Percentiles rank a stretch among this genome's conserved stretches.
These are phyloP conservation scores for Chloromyia formosa DNA, from an alignment of 2,888 invertebrate genomes.

Conservation along the genomic window DNA sequence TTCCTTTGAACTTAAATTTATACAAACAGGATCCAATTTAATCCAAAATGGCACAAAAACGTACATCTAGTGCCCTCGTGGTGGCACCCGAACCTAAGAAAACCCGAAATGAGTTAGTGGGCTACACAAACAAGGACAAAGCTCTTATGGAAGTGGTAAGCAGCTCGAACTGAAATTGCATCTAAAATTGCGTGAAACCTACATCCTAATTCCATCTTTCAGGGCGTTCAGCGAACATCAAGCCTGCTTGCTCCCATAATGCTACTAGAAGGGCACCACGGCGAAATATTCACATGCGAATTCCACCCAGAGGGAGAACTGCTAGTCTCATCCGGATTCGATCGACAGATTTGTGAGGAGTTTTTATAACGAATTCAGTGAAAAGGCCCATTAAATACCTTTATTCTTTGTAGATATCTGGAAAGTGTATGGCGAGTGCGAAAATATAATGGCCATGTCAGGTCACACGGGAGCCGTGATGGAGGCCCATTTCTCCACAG, in stretches of 20 bases:
- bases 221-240: conserved; percentile 83
- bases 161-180: neutral
- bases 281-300: conserved; percentile 91
- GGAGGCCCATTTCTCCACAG: conserved; percentile 89
- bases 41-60: conserved; percentile 59
- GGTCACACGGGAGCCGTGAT: conserved; percentile 96
- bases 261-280: conserved; percentile 95
- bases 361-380: neutral
- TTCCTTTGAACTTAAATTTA: too few relatives aligned
- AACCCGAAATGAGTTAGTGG: conserved; percentile 76
- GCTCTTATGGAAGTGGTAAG: conserved; percentile 77
- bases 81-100: conserved; percentile 70
- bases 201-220: conserved; percentile 50
- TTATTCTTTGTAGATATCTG: conserved; percentile 78
- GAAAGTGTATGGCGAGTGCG: conserved; percentile 98
- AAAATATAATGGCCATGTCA: conserved; percentile 91
- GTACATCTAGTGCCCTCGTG: conserved; percentile 56
- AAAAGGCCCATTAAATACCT: conserved; percentile 9
- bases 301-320: conserved; percentile 97
- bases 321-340: conserved; percentile 93
- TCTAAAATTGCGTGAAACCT: too few relatives aligned
- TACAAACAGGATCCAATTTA: too few relatives aligned
- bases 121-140: conserved; percentile 76
- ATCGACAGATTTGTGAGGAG: conserved; percentile 89
- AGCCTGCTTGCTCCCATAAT: conserved; percentile 92